Conservation (phyloP, 2,797 vertebrate species). For the Enteromius viviparus region DNA sequence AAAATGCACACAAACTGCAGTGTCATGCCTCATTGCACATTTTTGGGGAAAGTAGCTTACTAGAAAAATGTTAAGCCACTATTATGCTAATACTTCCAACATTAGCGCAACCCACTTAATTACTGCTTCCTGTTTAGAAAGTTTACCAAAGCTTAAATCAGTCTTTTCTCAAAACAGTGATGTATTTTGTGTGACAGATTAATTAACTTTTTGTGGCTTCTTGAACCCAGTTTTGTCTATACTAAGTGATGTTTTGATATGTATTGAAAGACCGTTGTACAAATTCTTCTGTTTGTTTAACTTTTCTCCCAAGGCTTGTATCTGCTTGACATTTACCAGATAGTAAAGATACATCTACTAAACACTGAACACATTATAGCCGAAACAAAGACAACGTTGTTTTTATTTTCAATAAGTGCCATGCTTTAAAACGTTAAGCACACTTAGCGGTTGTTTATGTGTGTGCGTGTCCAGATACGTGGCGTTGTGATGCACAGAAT, state of each 20-base stretch:
- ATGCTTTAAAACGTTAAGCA: constrained; percentile 28
- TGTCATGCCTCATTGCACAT: not conserved
- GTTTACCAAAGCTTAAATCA: not conserved
- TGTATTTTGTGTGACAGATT: not conserved
- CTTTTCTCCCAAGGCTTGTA: not conserved
- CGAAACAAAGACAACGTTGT: constrained; percentile 1
- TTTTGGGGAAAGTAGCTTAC: not conserved
- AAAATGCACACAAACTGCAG: not conserved
- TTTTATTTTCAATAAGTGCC: constrained; percentile 18
- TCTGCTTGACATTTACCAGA: constrained; percentile 12
- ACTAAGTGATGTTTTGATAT: not conserved
- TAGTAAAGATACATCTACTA: constrained; percentile 16
- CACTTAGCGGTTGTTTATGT: constrained; percentile 12
- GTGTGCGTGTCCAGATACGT: not conserved
- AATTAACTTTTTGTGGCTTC: not conserved
- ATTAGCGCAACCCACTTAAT: not conserved
- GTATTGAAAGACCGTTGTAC: not conserved
- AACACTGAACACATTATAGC: not conserved
- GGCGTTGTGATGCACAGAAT: not conserved
- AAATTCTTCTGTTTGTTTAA: constrained; percentile 29
- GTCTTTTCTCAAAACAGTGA: not conserved
- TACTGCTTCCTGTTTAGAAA: not conserved
- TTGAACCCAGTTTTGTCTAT: not conserved
- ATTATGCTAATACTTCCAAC: not conserved
- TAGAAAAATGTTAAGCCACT: not conserved